Conservation (phyloP, 2,113 vertebrate species). For the Forbesichthys papilliferus region DNA sequence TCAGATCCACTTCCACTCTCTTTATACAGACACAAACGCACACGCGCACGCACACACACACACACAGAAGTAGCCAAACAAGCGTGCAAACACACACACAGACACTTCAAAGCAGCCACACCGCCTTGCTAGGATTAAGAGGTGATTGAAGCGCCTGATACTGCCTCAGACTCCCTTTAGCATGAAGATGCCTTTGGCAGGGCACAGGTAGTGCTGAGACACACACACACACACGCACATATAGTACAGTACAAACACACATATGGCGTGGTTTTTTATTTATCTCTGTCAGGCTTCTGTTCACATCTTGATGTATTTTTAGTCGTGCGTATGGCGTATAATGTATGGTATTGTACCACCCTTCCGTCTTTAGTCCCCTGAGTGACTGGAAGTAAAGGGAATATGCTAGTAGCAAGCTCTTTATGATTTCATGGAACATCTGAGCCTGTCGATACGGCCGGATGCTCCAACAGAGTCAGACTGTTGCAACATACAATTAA, state of each 20-base stretch:
- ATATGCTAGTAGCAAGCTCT: conserved; percentile 57
- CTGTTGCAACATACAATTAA: too few relatives aligned
- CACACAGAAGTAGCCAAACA: neutral
- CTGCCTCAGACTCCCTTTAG: conserved; percentile 73
- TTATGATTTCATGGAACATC: conserved; percentile 64
- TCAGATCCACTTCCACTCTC: conserved; percentile 70
- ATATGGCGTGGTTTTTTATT: conserved; percentile 55
- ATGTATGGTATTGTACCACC: conserved; percentile 50
- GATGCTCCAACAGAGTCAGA: conserved; percentile 6
- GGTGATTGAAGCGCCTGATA: conserved; percentile 76
- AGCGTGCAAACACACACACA: conserved; percentile 29
- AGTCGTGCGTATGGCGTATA: conserved; percentile 43
- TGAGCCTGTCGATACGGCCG: conserved; percentile 46
- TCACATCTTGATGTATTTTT: conserved; percentile 35
- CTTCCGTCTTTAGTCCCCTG: conserved; percentile 50
- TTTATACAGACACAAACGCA: conserved; percentile 26
- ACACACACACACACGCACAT: conserved; percentile 15
- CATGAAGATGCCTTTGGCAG: conserved; percentile 72
- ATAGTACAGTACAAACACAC: conserved; percentile 8
- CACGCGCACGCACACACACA: neutral
- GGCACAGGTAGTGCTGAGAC: conserved; percentile 65
- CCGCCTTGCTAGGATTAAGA: conserved; percentile 70
- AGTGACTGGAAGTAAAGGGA: conserved; percentile 57
- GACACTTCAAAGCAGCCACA: conserved; percentile 73
- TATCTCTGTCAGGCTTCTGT: conserved; percentile 45